Base-by-base conservation (phyloP, 2,888 invertebrate genomes). In the Acanthosoma haemorrhoidale region DNA sequence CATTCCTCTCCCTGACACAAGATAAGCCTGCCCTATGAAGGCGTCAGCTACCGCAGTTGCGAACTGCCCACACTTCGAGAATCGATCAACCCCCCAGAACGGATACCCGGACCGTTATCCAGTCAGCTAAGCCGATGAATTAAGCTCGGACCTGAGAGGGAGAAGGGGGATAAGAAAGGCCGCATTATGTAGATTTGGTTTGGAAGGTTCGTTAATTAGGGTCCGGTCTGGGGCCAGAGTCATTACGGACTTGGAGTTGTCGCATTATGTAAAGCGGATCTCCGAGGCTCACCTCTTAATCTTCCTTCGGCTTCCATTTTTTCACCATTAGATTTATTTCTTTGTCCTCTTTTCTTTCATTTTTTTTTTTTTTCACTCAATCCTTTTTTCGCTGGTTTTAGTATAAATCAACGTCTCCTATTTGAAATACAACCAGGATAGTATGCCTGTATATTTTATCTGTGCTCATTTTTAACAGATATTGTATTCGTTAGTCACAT, bases 251-350 rank as follows among this genome's bases (percentile, higher is more conserved):
- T 21, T 21, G 1, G 4, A 13, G 21, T 43, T 43, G 43, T 43
- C 43, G 43, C 43, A 43, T 43, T 43, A 43, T 43, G 43, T 43
- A 21, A 43, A 43, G 11, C 43, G 11, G 11, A 43, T 18, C 41
- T 18, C 9, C 5, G 2, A 1, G 9, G 9, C 15, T 41, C 18
- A 3, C 18, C 4, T 21, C 43, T 43, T 43, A 43, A 43, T 43
- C 43, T 43, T 43, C 9, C 43, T n/a, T n/a, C n/a, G n/a, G n/a
- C n/a, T 43, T 43, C 43, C 21, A 43, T 18, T 43, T 43, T 43
- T 43, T 43, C 25, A 13, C 21, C 43, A 43, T 43, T 43, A 43
- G 43, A 43, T 43, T 43, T 43, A 43, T 43, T 43, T 43, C 43
- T 43, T 43, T 43, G 43, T 43, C 21, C 43, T 21, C 43, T 21